Evolutionary conservation across 2,797 vertebrate species (phyloP).

Genomic region (Neomorphus geoffroyi): DNA sequence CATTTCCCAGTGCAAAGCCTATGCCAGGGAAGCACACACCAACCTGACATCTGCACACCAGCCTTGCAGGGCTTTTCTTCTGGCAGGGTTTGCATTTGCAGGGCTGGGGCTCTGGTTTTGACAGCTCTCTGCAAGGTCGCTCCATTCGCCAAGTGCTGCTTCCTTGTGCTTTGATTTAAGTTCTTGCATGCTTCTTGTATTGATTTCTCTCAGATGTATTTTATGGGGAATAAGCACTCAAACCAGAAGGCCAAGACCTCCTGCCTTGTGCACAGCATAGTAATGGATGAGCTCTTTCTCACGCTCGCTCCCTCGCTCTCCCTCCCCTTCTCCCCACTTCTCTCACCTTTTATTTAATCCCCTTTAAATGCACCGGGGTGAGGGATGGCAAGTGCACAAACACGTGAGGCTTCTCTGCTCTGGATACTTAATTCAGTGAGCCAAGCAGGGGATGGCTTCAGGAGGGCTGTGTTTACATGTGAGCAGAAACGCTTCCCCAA

Average conservation of each 20-base stretch:
- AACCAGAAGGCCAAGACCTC: slow-evolving; percentile 62
- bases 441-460: neutral
- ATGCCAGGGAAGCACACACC: neutral
- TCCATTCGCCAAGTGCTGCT: neutral
- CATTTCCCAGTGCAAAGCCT: neutral
- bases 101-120: neutral
- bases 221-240: slow-evolving; percentile 71
- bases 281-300: slow-evolving; percentile 60
- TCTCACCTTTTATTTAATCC: slow-evolving; percentile 56
- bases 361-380: neutral
- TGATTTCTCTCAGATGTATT: slow-evolving; percentile 66
- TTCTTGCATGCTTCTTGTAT: slow-evolving; percentile 62
- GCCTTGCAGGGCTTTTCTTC: neutral
- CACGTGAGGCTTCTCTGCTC: neutral
- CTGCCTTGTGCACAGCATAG: slow-evolving; percentile 29
- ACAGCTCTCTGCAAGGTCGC: slow-evolving; percentile 43
- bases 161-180: slow-evolving; percentile 64
- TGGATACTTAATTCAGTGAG: neutral
- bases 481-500: neutral
- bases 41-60: neutral
- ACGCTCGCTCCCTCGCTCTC: neutral
- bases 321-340: neutral
- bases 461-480: neutral
- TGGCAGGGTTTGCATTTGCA: neutral
- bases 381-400: neutral